Evolutionary conservation across 1,140 invertebrate genomes (phyloP), one percentile per base, ranked within the genome.

Genomic region (Brachionus koreanus): DNA sequence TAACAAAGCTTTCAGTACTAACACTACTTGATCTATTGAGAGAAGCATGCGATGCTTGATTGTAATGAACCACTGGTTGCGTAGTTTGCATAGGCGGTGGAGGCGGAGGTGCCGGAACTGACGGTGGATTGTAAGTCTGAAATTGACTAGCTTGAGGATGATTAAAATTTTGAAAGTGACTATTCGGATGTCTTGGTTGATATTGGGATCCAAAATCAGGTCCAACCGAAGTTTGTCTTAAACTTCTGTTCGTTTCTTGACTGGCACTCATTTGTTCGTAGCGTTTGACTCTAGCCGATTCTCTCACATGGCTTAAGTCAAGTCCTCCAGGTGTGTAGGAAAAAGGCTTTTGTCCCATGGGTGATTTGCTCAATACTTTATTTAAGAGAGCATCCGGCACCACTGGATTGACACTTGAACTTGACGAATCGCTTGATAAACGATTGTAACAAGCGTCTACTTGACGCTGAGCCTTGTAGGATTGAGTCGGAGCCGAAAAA

Each of bases 241-340:
- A 9, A 37, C 2, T 29, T 33, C 49, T 57, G 12, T 5, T 61
- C 76, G 25, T 79, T 79, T 79, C 49, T 43, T 65, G 76, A 35
- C 12, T 37, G 7, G 13, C 7, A 29, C 42, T 82, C 16, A 82
- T 67, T 39, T 29, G 46, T 52, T 67, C 79, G 49, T 82, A 82
- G n/a, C 79, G 57, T 82, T 57, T 82, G 5, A 82, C 79, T 42
- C 79, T 35, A 37, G 79, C 79, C 13, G 79, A 82, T 35, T 82
- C 35, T 29, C 79, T 19, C 13, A 82, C 35, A 65, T 82, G 57
- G 16, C 43, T 52, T 10, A 82, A 57, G 35, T 82, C 79, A 29
- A 82, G 33, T 37, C 79, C 79, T 16, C 79, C 79, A 6, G 79
- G 79, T n/a, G 79, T 82, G 67, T 82, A 82, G 2, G 79, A 52